A percentile compares a stretch with the other conserved stretches of the same genome.
These are phyloP conservation scores for Campoplex capitator DNA, from an alignment of 2,888 invertebrate species.

Conservation along the genomic window DNA sequence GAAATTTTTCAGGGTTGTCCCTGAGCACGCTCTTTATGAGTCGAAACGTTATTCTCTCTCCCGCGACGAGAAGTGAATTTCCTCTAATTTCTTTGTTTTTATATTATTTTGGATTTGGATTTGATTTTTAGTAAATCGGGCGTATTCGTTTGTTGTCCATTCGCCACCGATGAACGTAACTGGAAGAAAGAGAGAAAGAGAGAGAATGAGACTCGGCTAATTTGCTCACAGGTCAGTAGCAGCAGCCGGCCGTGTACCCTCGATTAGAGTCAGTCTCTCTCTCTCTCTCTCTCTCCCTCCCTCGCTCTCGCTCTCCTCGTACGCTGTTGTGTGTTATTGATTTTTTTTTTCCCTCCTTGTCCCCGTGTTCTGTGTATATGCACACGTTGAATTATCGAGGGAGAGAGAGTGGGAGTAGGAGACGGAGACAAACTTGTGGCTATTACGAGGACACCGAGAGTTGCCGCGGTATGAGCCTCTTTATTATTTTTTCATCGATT, in stretches of 20 bases:
- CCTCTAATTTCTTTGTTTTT: too few relatives aligned
- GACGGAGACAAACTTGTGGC: constrained; percentile 38
- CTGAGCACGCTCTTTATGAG: neutral
- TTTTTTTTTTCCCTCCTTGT: constrained; percentile 55
- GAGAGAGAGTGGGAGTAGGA: neutral
- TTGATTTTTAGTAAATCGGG: neutral
- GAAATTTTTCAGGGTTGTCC: neutral
- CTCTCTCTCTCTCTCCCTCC: neutral
- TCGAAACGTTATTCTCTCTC: neutral
- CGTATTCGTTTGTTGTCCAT: neutral
- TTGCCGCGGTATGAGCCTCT: neutral
- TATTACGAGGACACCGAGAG: constrained; percentile 23
- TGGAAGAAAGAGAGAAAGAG: neutral
- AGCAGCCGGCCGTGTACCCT: constrained; percentile 58
- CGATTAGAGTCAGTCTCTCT: constrained; percentile 19
- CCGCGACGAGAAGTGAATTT: too few relatives aligned
- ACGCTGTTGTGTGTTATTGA: constrained; percentile 61
- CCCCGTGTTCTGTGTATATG: constrained; percentile 41
- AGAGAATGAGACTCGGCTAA: constrained; percentile 31
- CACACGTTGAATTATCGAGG: constrained; percentile 66
- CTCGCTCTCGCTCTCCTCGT: constrained; percentile 27
- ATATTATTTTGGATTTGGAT: too few relatives aligned
- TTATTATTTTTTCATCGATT: neutral
- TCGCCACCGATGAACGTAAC: neutral
- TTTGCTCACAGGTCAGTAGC: constrained; percentile 51